Evolutionary conservation across 2,113 vertebrate genomes (phyloP), one percentile per base, ranked within the genome.

Genomic region (Serilophus lunatus): DNA sequence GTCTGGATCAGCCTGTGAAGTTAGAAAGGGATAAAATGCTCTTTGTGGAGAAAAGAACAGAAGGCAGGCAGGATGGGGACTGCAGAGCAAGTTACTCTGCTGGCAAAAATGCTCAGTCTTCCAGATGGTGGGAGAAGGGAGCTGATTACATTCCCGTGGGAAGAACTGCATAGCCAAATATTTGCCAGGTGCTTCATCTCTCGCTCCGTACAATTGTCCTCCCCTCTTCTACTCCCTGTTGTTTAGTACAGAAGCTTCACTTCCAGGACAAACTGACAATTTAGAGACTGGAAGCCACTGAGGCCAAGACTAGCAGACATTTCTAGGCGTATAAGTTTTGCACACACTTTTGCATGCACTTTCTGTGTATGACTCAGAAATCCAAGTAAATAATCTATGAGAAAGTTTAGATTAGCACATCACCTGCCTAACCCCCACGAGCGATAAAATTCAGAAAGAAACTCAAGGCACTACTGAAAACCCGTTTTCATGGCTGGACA

Each of bases 41-140:
- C 60, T 88, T 93, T 66, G 71, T 70, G 71, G 63, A 86, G 54
- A 53, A 72, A 54, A 79, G 70, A 96, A 72, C 93, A 94, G 92
- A 87, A 95, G 92, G 93, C 68, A 76, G 50, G 51, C 88, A 93
- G 88, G 90, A 95, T 86, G 56, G 60, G 76, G 64, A 94, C 76
- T 63, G 56, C 45, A 70, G 80, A 94, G 51, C 47, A 93, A 92
- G 92, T 86, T 93, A 59, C 64, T 97, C 72, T 90, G 68, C 86
- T 96, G 95, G 91, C 94, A 96, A 86, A 95, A 80, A 65, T 6
- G 38, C 60, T 80, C 68, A 19, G 42, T 63, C 76, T 83, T 96
- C 94, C 94, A 95, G 95, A 96, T 96, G 92, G 95, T 90, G 88
- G 74, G 71, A 86, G 51, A 96, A 86, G 68, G 54, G 72, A 94